phyloP scores from a whole-genome alignment of 2,113 vertebrate species.

The Melanerpes aurifrons region DNA sequence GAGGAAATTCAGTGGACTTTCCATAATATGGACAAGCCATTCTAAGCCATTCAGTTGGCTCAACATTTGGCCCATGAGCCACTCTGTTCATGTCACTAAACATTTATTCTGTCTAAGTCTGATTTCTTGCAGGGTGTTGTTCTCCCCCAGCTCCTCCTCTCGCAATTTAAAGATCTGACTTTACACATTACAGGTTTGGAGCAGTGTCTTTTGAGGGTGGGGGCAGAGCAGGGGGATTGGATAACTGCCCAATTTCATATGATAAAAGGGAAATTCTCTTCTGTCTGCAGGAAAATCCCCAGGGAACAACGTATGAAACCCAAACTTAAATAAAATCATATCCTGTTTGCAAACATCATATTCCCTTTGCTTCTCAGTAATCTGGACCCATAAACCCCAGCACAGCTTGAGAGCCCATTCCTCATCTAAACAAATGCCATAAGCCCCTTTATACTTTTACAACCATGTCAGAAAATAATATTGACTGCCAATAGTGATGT shows the following conservation, averaged over 20 bases:
- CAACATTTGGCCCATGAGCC: not conserved
- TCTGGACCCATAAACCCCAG: conserved; percentile 78
- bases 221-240: conserved; percentile 41
- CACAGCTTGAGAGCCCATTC: conserved; percentile 82
- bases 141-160: conserved; percentile 40
- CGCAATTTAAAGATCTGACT: conserved; percentile 63
- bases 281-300: conserved; percentile 80
- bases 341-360: conserved; percentile 85
- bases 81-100: not conserved
- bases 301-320: conserved; percentile 76
- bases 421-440: conserved; percentile 86
- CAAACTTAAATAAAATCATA: conserved; percentile 85
- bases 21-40: not conserved
- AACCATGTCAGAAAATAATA: conserved; percentile 84
- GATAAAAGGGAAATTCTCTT: conserved; percentile 85
- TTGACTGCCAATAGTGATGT: conserved; percentile 84
- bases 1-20: not conserved
- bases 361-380: conserved; percentile 80
- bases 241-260: conserved; percentile 73
- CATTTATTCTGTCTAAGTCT: conserved; percentile 26
- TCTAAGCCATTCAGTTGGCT: not conserved
- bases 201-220: conserved; percentile 44
- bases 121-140: conserved; percentile 34
- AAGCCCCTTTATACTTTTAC: conserved; percentile 84
- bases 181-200: conserved; percentile 59